A percentile compares a stretch with the other conserved stretches of the same genome.
Conservation (phyloP, 2,113 vertebrate species). For the Muntiacus reevesi region DNA sequence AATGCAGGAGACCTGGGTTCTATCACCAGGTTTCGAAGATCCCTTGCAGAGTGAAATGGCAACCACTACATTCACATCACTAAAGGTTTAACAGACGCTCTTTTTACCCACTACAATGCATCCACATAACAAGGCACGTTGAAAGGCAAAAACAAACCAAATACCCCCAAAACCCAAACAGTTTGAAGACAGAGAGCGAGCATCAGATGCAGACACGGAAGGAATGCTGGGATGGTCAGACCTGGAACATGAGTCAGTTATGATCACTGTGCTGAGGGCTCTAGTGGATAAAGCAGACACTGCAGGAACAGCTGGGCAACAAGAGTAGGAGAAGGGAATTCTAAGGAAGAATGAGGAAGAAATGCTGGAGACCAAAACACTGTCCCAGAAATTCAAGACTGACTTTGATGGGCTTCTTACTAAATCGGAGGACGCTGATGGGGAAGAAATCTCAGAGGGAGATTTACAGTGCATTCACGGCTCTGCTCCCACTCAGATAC, state of each 20-base stretch:
- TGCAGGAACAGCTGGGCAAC: rapidly evolving
- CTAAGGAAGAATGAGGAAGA: background rate
- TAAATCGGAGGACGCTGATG: background rate
- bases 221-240: background rate
- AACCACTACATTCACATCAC: background rate
- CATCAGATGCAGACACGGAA: background rate
- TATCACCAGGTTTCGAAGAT: background rate
- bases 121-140: no score
- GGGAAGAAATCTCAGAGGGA: background rate
- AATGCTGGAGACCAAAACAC: background rate
- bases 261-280: background rate
- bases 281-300: background rate
- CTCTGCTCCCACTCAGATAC: background rate
- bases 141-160: no score
- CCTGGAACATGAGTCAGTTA: background rate
- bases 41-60: background rate
- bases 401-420: background rate
- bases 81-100: no score
- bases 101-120: no score
- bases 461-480: background rate
- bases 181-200: background rate
- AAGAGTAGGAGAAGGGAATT: background rate
- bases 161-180: background rate
- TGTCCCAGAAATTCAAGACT: background rate
- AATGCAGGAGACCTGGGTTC: background rate